Evolutionary conservation across 2,888 invertebrate genomes (phyloP), one percentile per base, ranked within the genome.

Genomic region (Stictocephala bisonia): DNA sequence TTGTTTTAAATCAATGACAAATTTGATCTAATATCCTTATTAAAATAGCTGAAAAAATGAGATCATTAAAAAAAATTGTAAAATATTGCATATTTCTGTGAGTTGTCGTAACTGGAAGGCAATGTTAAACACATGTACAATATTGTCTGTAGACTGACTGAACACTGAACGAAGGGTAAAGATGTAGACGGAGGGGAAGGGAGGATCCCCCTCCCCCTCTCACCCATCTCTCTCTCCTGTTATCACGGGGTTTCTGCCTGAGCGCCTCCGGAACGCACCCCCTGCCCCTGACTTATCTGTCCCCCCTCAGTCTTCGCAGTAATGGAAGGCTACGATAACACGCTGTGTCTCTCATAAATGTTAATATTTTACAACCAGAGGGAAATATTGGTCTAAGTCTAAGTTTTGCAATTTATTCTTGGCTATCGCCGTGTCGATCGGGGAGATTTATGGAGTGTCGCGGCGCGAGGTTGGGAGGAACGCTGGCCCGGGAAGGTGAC

Each of bases 221-320:
- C 41, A 1, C 72, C 60, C 48, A n/a, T n/a, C 64, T 29, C 50
- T n/a, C 20, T 50, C 60, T 50, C 64, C 67, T 71, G 58, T 73
- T 73, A 73, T 73, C 73, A 58, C 56, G 67, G 69, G 73, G 58
- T 73, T 73, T 73, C 73, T 73, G 73, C 68, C 67, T 73, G 64
- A 68, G 48, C 68, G 69, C 60, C 48, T 64, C 31, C 70, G 68
- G 70, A 70, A 66, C 64, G 60, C n/a, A 35, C 69, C 44, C 67
- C 41, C 66, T 51, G 7, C 72, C 53, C 56, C 58, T 58, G 41
- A 64, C 64, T 71, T 71, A 58, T 58, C 58, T 58, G 27, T 44
- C 70, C 58, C 27, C 29, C 66, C 72, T n/a, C 66, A 31, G 20
- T 51, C 71, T 48, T 69, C 31, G 15, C 74, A n/a, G 53, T 72